A percentile compares a stretch with the other conserved stretches of the same genome.
These are phyloP conservation scores for Euwallacea similis DNA, from an alignment of 1,140 invertebrate genomes.

Conservation along the genomic window DNA sequence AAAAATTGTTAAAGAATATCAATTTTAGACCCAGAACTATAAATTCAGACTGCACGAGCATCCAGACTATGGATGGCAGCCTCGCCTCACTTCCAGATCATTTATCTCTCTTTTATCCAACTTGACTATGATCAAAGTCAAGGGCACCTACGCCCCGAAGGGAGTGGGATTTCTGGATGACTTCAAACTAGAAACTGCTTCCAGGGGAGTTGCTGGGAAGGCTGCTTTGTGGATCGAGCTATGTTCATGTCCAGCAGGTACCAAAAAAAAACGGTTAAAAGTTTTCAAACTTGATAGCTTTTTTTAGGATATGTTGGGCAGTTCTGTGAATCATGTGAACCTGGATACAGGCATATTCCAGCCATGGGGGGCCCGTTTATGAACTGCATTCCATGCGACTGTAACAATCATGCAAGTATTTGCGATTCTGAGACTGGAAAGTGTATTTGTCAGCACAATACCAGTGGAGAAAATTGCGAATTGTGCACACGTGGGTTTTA, in stretches of 20 bases:
- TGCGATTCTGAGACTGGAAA: conserved; percentile 94
- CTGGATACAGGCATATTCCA: conserved; percentile 89
- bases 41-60: conserved; percentile 88
- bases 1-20: not conserved
- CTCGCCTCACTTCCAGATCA: conserved; percentile 77
- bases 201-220: conserved; percentile 76
- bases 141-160: conserved; percentile 83
- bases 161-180: conserved; percentile 90
- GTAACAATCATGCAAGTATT: conserved; percentile 92
- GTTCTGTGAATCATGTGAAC: conserved; percentile 95
- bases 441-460: conserved; percentile 97
- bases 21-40: conserved; percentile 63
- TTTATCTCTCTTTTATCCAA: conserved; percentile 93
- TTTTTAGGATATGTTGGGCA: conserved; percentile 80
- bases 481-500: conserved; percentile 91
- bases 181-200: conserved; percentile 83
- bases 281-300: not conserved
- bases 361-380: conserved; percentile 89
- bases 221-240: conserved; percentile 91
- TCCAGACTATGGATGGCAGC: conserved; percentile 88
- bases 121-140: conserved; percentile 91
- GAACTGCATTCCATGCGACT: conserved; percentile 92
- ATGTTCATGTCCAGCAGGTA: conserved; percentile 84
- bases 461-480: conserved; percentile 93
- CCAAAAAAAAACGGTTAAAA: not conserved